These are phyloP conservation scores for Leptinotarsa texana DNA, from an alignment of 1,140 invertebrate species.

Conservation along the genomic window DNA sequence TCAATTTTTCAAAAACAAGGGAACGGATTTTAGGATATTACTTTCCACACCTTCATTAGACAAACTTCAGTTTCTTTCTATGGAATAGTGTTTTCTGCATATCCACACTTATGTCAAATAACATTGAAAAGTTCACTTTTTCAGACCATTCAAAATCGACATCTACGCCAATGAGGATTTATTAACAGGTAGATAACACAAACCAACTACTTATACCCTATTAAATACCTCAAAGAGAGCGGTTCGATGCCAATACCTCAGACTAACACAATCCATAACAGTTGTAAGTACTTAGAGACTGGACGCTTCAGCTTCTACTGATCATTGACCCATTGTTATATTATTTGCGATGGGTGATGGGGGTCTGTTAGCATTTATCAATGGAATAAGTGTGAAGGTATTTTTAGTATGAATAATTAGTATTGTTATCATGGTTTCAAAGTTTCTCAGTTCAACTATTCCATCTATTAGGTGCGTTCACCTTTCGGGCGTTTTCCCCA, in stretches of 20 bases:
- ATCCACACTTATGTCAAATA: too few species aligned
- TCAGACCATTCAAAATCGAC: not conserved
- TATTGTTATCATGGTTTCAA: too few species aligned
- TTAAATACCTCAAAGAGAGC: constrained; percentile 10
- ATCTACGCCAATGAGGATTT: not conserved
- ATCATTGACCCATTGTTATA: not conserved
- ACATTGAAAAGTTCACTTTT: too few species aligned
- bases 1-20: too few species aligned
- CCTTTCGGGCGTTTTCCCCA: too few species aligned
- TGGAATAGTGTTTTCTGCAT: too few species aligned
- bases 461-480: too few species aligned
- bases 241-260: constrained; percentile 5
- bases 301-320: not conserved
- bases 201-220: constrained; percentile 10
- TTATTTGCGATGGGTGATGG: not conserved
- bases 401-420: too few species aligned
- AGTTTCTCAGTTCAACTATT: too few species aligned
- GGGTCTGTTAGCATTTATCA: not conserved
- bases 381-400: not conserved
- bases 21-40: too few species aligned
- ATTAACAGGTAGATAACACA: constrained; percentile 19
- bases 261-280: constrained; percentile 8
- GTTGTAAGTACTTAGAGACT: constrained; percentile 1
- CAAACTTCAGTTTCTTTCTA: too few species aligned
- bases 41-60: too few species aligned